These are phyloP conservation scores for Papilio polytes DNA, from an alignment of 1,140 invertebrate genomes.

Conservation along the genomic window DNA sequence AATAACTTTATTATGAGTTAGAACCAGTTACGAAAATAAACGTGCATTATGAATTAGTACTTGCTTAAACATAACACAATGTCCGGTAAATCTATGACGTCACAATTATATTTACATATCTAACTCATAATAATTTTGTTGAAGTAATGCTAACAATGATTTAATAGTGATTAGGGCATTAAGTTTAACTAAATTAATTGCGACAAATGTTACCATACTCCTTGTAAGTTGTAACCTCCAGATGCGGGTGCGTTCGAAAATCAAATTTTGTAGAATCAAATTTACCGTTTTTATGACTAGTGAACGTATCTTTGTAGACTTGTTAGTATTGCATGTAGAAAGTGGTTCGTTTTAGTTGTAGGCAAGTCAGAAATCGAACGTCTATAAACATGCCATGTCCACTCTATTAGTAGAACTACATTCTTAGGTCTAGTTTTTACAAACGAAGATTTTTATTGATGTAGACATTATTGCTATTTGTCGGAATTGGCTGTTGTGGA, in stretches of 20 bases:
- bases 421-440: constrained; percentile 1
- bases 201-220: too few relatives aligned
- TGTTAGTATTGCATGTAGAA: constrained; percentile 5
- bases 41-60: not conserved
- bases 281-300: not conserved
- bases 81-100: not conserved
- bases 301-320: constrained; percentile 3
- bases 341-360: constrained; percentile 14
- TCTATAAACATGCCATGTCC: constrained; percentile 1
- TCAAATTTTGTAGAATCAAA: not conserved
- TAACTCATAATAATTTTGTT: constrained; percentile 16
- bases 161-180: not conserved
- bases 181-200: not conserved
- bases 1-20: not conserved
- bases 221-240: too few relatives aligned
- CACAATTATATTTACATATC: constrained; percentile 3
- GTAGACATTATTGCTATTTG: not conserved
- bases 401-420: not conserved
- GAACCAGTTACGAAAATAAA: constrained; percentile 11
- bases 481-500: not conserved
- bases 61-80: not conserved
- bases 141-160: constrained; percentile 6
- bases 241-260: too few relatives aligned
- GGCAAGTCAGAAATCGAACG: constrained; percentile 3
- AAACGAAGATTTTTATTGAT: not conserved